Conservation (phyloP, 2,797 vertebrate genomes). For the Xerus rutilus region DNA sequence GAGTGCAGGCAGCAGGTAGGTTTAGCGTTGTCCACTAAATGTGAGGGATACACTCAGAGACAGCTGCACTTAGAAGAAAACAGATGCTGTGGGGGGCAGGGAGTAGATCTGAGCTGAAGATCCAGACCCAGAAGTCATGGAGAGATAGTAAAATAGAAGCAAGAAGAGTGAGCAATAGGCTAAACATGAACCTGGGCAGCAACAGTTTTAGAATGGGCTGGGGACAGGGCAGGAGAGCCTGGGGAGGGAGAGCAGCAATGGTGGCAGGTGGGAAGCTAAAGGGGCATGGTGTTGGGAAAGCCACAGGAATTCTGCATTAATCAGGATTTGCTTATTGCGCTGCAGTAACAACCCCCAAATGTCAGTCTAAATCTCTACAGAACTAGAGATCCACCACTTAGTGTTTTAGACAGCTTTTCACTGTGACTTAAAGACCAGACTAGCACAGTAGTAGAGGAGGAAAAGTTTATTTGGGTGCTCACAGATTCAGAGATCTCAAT, state of each 20-base stretch:
- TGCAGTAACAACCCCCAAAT: background rate
- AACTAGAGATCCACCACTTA: background rate
- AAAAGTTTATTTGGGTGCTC: no score
- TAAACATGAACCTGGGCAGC: background rate
- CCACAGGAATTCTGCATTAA: no score
- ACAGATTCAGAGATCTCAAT: no score
- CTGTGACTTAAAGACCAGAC: no score
- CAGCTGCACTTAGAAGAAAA: no score
- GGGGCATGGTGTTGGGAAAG: background rate
- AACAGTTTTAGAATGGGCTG: no score
- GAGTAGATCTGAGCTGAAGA: background rate
- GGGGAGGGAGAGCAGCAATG: background rate
- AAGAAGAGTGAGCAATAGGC: background rate
- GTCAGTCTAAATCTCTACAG: background rate
- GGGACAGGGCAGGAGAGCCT: background rate
- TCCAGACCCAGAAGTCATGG: background rate
- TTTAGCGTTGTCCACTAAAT: background rate
- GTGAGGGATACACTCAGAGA: background rate
- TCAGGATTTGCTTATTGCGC: background rate
- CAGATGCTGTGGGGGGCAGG: background rate
- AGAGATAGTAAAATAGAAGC: background rate
- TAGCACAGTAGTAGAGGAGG: no score
- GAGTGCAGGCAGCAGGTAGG: accelerated
- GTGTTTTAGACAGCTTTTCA: no score
- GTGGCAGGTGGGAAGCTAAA: background rate